Percentiles rank a stretch among this genome's conserved stretches.
Conservation (phyloP, 64 coral and sea anemone species). For the Trachythela sp. region DNA sequence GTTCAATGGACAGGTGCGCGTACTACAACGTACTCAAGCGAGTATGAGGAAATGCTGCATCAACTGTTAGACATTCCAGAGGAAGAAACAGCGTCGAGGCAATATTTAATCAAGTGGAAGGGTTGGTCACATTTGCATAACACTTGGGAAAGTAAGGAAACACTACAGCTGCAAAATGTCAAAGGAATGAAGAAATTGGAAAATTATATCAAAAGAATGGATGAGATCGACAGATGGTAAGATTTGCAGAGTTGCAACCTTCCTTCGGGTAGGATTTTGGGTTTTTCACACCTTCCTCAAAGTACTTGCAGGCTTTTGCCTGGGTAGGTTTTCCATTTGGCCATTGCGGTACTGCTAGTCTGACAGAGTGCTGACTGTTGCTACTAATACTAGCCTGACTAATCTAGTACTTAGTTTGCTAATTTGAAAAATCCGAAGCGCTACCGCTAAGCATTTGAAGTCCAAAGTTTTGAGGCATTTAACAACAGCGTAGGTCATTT, state of each 20-base stretch:
- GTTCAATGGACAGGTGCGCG: constrained; percentile 45
- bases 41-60: not conserved
- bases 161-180: constrained; percentile 68
- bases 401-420: too few species aligned
- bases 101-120: constrained; percentile 94
- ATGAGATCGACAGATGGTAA: constrained; percentile 81
- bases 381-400: too few species aligned
- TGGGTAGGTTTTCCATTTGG: too few species aligned
- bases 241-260: not conserved
- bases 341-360: too few species aligned
- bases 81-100: constrained; percentile 48
- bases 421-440: too few species aligned
- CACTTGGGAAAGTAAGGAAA: constrained; percentile 86
- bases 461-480: too few species aligned
- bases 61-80: constrained; percentile 35
- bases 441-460: too few species aligned
- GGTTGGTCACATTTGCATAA: constrained; percentile 92
- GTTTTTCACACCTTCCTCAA: too few species aligned
- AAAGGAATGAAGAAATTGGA: constrained; percentile 95
- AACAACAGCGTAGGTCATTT: too few species aligned
- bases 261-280: too few species aligned
- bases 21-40: not conserved
- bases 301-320: too few species aligned
- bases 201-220: constrained; percentile 77
- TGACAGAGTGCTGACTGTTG: too few species aligned